phyloP scores from a whole-genome alignment of 2,797 vertebrate species.

The Helarctos malayanus region DNA sequence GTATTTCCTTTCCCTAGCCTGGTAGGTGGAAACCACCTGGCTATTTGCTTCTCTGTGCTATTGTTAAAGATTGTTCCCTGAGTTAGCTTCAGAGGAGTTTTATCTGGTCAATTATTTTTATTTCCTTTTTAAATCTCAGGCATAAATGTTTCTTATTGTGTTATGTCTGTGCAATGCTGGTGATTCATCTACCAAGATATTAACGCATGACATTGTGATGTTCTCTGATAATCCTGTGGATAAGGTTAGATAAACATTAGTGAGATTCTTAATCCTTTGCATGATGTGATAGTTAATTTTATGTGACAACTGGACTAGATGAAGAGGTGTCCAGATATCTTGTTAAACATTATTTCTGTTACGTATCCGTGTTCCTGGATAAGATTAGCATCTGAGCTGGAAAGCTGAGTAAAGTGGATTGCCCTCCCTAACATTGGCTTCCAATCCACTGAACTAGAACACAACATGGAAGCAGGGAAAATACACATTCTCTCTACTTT shows the following conservation, averaged over 20 bases:
- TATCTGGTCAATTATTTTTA: not conserved
- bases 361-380: not conserved
- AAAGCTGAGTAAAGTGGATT: not conserved
- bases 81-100: not conserved
- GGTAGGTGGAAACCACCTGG: constrained; percentile 41
- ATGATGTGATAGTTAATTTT: not conserved
- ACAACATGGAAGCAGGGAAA: not conserved
- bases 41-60: constrained; percentile 17
- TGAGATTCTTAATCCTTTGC: not conserved
- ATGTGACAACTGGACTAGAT: not conserved
- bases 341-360: not conserved
- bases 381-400: not conserved
- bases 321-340: not conserved
- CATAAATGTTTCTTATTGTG: not conserved
- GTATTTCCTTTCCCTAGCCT: not conserved
- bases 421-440: not conserved
- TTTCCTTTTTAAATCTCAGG: constrained; percentile 5
- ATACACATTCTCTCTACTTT: not conserved
- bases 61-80: constrained; percentile 45
- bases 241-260: not conserved
- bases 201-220: not conserved
- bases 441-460: not conserved
- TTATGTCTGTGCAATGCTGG: not conserved
- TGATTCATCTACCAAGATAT: not conserved
- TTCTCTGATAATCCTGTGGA: not conserved